Evolutionary conservation across 2,797 vertebrate genomes (phyloP), one percentile per base, ranked within the genome.

Genomic region (Trachurus trachurus): DNA sequence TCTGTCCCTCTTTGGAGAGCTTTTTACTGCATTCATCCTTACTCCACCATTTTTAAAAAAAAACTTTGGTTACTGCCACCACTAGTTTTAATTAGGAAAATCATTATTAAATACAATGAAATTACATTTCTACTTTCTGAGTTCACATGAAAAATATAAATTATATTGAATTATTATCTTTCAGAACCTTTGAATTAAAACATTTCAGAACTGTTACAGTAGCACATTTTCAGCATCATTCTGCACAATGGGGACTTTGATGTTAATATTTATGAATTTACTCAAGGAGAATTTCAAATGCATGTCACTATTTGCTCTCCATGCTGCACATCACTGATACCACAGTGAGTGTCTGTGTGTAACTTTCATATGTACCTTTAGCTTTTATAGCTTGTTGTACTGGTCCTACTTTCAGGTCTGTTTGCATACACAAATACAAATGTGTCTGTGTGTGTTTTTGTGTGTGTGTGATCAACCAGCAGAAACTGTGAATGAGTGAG

Each of bases 1-100:
- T 82, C 70, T 82, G 10, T 74, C 56, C 42, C 52, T 67, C 63
- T 83, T 73, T 71, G 42, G 57, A 63, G 49, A 74, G 49, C 63
- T 45, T 15, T 71, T 74, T 52, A 71, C 44, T 53, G 49, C 57
- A 40, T 69, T 45, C 22, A 74, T 66, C 16, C 59, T 88, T 2
- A 76, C 53, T 71, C 39, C 62, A 37, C 17, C 31, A 16, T 10
- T 34, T 54, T 17, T 65, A n/a, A n/a, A n/a, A n/a, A n/a, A n/a
- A n/a, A n/a, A 79, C 39, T 47, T 4, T 2, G 21, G 44, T 29
- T 29, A 31, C 67, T 26, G 9, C 63, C 26, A 10, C n/a, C 19
- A 17, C 34, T 37, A 17, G 8, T 54, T 69, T 47, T 34, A 34
- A 34, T 34, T 34, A 34, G 5, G 42, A 66, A 42, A 5, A 44